Conservation (phyloP, 2,888 invertebrate genomes). For the Petrolisthes manimaculis region DNA sequence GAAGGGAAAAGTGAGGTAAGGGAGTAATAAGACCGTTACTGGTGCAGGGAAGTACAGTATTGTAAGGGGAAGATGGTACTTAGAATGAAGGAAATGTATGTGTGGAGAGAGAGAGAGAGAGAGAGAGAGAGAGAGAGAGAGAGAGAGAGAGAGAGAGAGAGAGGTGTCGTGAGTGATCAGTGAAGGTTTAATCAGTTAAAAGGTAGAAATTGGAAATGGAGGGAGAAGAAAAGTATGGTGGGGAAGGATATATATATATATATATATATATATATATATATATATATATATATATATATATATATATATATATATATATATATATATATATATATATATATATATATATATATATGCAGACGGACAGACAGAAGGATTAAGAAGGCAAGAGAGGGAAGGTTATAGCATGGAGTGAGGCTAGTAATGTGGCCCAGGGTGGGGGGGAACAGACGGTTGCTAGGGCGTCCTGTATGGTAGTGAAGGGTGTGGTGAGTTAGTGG, state of each 20-base stretch:
- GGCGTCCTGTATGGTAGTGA: too few species aligned
- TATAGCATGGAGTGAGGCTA: too few species aligned
- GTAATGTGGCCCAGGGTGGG: too few species aligned
- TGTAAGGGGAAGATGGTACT: neutral
- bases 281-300: conserved; percentile 8
- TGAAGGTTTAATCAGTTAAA: neutral
- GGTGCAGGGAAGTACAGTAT: too few species aligned
- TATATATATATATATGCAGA: neutral
- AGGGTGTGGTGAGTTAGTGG: too few species aligned
- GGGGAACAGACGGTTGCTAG: too few species aligned
- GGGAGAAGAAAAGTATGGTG: neutral
- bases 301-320: conserved; percentile 15
- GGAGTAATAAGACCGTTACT: too few species aligned
- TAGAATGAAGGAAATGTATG: neutral
- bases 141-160: neutral
- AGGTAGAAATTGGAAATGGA: neutral
- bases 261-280: conserved; percentile 20
- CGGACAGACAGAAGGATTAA: neutral
- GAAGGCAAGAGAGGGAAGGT: too few species aligned
- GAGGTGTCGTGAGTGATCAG: neutral
- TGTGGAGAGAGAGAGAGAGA: neutral
- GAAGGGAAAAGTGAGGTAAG: neutral
- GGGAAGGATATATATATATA: conserved; percentile 8
- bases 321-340: conserved; percentile 4
- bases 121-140: neutral